Conservation (phyloP, 1,140 invertebrate species). For the Zaprionus nigranus region DNA sequence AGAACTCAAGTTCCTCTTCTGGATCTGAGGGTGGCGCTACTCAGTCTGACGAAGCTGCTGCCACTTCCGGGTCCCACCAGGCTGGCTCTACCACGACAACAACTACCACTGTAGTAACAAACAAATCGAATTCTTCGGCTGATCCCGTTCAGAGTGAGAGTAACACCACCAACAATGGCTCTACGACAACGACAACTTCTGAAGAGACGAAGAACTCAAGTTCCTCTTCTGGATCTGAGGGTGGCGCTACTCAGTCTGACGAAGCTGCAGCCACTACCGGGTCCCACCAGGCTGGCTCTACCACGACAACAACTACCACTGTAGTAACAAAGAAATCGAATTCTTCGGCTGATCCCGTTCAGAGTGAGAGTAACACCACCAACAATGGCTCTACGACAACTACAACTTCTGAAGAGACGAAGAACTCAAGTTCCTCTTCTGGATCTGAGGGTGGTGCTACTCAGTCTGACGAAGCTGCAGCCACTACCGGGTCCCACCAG, state of each 20-base stretch:
- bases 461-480: not conserved
- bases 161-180: not conserved
- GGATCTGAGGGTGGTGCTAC: not conserved
- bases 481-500: not conserved
- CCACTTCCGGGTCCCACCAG: too few relatives aligned
- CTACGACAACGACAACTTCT: not conserved
- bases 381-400: too few relatives aligned
- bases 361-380: too few relatives aligned
- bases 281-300: conserved; percentile 7
- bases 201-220: not conserved
- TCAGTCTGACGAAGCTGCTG: not conserved
- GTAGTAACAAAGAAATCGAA: conserved; percentile 1
- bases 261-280: not conserved
- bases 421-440: too few relatives aligned
- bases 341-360: too few relatives aligned
- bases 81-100: too few relatives aligned
- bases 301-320: conserved; percentile 21
- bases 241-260: not conserved
- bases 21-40: not conserved
- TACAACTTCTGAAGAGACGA: too few relatives aligned
- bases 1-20: not conserved
- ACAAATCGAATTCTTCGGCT: not conserved
- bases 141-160: not conserved
- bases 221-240: not conserved
- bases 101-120: too few relatives aligned